Evolutionary conservation across 2,797 vertebrate species (phyloP).

Genomic region (Coranthus polyacanthus): DNA sequence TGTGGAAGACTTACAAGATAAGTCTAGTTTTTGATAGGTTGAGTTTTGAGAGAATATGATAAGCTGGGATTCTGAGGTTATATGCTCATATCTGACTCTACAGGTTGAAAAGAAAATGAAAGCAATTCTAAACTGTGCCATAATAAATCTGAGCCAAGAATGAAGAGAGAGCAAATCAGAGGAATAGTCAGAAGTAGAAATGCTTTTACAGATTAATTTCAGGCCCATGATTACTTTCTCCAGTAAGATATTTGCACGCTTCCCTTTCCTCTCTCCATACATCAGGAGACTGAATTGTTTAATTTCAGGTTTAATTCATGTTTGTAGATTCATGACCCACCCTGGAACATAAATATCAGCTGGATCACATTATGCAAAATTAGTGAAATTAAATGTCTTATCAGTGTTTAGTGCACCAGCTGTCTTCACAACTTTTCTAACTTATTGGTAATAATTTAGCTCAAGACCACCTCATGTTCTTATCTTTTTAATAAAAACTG

Average conservation of each 20-base stretch:
- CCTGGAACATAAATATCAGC: conserved; percentile 44
- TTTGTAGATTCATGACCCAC: conserved; percentile 8
- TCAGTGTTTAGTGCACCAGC: conserved; percentile 27
- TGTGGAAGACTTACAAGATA: conserved; percentile 63
- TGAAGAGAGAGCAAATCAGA: conserved; percentile 31
- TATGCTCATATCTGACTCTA: conserved; percentile 21
- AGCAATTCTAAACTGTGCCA: conserved; percentile 27
- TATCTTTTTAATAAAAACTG: conserved; percentile 29
- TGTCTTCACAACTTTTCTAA: conserved; percentile 26
- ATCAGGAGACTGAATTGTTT: conserved; percentile 21
- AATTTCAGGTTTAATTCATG: conserved; percentile 46
- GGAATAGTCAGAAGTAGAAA: conserved; percentile 22
- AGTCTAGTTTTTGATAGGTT: conserved; percentile 44
- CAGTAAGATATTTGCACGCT: conserved; percentile 18
- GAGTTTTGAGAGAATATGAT: conserved; percentile 59
- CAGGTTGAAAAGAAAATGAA: conserved; percentile 50
- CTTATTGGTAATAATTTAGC: conserved; percentile 27
- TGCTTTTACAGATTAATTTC: conserved; percentile 28
- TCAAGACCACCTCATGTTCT: conserved; percentile 12
- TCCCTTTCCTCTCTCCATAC: conserved; percentile 8
- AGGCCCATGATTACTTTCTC: conserved; percentile 27
- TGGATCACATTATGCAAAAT: conserved; percentile 41
- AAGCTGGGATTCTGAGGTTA: conserved; percentile 43
- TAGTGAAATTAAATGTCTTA: conserved; percentile 28
- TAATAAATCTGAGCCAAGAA: conserved; percentile 38